A percentile compares a stretch with the other conserved stretches of the same genome.
These are phyloP conservation scores for Muntiacus reevesi DNA, from an alignment of 2,113 vertebrate species.

Conservation along the genomic window DNA sequence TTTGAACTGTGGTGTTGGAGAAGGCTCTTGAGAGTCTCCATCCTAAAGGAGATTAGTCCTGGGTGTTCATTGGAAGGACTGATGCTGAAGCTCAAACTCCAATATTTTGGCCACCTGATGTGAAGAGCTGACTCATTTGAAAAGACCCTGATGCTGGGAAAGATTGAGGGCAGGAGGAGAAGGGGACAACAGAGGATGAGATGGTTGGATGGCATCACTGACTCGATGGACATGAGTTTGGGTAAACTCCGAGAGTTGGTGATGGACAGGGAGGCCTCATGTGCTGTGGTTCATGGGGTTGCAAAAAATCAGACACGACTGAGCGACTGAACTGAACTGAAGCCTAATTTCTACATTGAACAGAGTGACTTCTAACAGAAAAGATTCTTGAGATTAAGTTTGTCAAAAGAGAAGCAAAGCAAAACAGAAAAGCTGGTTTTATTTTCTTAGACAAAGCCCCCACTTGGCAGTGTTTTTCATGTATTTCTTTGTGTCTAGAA, in stretches of 20 bases:
- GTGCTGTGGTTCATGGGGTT: fast-evolving
- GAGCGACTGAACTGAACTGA: neutral
- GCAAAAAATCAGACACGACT: fast-evolving
- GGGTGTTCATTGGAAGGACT: neutral
- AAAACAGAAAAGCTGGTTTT: neutral
- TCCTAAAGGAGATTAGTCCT: too few species aligned
- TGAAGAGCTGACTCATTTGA: neutral
- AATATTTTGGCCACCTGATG: neutral
- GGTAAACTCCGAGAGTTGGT: fast-evolving
- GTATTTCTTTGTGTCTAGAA: neutral
- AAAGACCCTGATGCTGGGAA: neutral
- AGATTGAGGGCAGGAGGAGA: neutral
- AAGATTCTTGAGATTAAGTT: neutral
- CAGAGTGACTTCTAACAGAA: neutral
- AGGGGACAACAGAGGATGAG: fast-evolving
- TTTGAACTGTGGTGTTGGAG: neutral
- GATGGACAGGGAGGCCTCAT: neutral
- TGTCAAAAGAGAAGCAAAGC: neutral
- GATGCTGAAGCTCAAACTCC: neutral
- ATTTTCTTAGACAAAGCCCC: neutral
- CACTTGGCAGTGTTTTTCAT: neutral
- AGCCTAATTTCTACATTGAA: neutral
- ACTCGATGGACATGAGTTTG: neutral
- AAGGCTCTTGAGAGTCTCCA: neutral
- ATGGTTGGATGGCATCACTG: neutral